These are phyloP conservation scores for Pocillopora meandrina DNA, from an alignment of 92 coral and sea anemone genomes.

Conservation along the genomic window DNA sequence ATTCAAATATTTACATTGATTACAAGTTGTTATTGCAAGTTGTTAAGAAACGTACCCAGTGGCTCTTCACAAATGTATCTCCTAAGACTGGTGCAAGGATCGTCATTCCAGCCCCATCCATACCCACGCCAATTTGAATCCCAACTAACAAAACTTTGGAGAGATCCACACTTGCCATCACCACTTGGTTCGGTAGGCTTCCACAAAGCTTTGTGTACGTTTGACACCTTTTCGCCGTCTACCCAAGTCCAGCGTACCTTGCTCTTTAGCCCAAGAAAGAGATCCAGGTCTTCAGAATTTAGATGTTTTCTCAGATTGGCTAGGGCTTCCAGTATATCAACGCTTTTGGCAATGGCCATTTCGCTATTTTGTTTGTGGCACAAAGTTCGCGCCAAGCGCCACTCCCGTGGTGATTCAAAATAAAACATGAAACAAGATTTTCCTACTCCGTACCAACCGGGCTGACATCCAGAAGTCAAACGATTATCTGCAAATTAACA, in stretches of 20 bases:
- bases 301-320: slow-evolving; percentile 1
- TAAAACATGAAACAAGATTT: slow-evolving; percentile 6
- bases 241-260: slow-evolving; percentile 20
- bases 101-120: slow-evolving; percentile 42
- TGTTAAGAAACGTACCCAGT: slow-evolving; percentile 17
- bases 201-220: not conserved
- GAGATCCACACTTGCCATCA: slow-evolving; percentile 19
- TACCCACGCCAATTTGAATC: not conserved
- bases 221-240: not conserved
- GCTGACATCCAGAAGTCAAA: slow-evolving; percentile 23
- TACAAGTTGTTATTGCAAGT: not conserved
- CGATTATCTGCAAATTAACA: not conserved
- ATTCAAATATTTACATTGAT: too few species aligned
- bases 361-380: slow-evolving; percentile 18
- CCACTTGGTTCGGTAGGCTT: slow-evolving; percentile 25
- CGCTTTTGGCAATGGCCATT: not conserved
- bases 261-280: slow-evolving; percentile 21
- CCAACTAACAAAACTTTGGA: not conserved
- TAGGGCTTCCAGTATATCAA: not conserved
- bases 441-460: slow-evolving; percentile 25
- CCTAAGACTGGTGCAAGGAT: not conserved
- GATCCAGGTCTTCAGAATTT: not conserved
- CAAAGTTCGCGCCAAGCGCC: slow-evolving; percentile 10
- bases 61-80: slow-evolving; percentile 40
- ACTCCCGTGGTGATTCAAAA: not conserved